Base-by-base conservation (phyloP, 2,888 invertebrate genomes). In the Agrotis segetum region DNA sequence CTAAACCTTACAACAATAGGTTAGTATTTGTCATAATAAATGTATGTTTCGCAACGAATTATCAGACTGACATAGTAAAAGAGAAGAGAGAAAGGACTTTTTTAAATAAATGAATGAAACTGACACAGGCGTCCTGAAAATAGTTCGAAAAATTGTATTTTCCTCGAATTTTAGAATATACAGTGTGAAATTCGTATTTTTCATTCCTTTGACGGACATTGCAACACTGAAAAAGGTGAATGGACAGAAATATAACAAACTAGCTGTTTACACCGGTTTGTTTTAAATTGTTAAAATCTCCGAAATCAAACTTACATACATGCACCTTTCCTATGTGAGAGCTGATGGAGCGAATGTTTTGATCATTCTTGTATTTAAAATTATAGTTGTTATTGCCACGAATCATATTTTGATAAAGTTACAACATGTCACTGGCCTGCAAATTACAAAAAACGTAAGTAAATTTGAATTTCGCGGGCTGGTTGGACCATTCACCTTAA, bases 21-120 rank as follows among this genome's bases (percentile, higher is more conserved):
- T 1, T 40, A 24, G 9, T 40, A 1, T 24, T 3, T 44, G 0
- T 40, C 34, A 40, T 9, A 17, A 1, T 29, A 29, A 16, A 77
- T 40, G 24, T 19, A 49, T 50, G 21, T 53, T 59, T 71, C 13
- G 49, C n/a, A 71, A 49, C n/a, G 40, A 44, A 68, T 52, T 46
- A 52, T 17, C 11, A 1, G 24, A 49, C 40, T 40, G 56, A 70
- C 58, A 50, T 29, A 40, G 11, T 59, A 55, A n/a, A 14, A 44
- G 34, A 59, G 52, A 40, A 56, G n/a, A 21, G 24, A 34, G 44
- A 19, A 24, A 52, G 47, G 29, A 58, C 40, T 49, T 58, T 71
- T 52, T 34, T 44, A 47, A 53, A 77, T 77, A 34, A 74, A 77
- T 63, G 16, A 74, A 53, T 62, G 78, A 29, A 62, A 49, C 21